Evolutionary conservation across 2,888 invertebrate genomes (phyloP).

Genomic region (Aphidoletes aphidimyza): DNA sequence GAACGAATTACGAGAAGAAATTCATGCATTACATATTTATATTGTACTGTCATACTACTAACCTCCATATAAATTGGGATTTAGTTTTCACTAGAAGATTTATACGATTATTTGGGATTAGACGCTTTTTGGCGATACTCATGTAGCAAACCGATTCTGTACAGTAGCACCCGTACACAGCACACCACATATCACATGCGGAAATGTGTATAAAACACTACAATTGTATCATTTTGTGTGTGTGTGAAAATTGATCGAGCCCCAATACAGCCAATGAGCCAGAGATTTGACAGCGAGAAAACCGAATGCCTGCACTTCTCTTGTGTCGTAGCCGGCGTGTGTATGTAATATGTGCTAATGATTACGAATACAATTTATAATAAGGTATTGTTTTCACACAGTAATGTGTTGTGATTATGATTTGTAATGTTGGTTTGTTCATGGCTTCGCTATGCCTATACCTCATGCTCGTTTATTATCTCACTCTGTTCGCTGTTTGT

Average conservation of each 20-base stretch:
- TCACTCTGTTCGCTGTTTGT: background rate
- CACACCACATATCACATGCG: no score
- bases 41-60: constrained; percentile 31
- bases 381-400: constrained; percentile 47
- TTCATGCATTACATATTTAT: constrained; percentile 30
- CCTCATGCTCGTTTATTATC: background rate
- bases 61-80: constrained; percentile 55
- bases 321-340: background rate
- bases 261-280: no score
- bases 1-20: background rate
- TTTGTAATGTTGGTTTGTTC: background rate
- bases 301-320: constrained; percentile 1
- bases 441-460: background rate
- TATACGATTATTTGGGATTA: constrained; percentile 56
- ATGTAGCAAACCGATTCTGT: no score
- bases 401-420: constrained; percentile 47
- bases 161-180: no score
- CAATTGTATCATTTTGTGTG: background rate
- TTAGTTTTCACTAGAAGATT: constrained; percentile 56
- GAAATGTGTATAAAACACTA: no score
- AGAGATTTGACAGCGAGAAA: background rate
- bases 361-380: constrained; percentile 42
- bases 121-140: background rate
- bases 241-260: background rate
- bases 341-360: constrained; percentile 30